Evolutionary conservation across 1,140 invertebrate species (phyloP).

Genomic region (Apis florea): DNA sequence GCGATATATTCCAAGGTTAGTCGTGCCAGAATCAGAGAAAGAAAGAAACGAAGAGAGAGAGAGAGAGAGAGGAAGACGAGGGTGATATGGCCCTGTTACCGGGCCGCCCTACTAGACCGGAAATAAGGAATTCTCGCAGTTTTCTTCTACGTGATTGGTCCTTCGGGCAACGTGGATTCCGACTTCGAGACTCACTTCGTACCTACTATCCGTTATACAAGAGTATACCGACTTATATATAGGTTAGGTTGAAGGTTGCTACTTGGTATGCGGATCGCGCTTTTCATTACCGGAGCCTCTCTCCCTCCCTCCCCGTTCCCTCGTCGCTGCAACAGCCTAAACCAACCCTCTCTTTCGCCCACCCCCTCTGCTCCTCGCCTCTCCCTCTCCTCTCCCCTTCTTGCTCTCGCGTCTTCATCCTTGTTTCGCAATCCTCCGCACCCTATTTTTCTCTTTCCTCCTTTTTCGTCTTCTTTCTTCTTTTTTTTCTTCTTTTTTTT

Average conservation of each 20-base stretch:
- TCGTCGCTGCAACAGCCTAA: constrained; percentile 79
- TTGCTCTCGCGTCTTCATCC: constrained; percentile 27
- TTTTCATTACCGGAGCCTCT: constrained; percentile 81
- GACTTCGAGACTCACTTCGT: constrained; percentile 59
- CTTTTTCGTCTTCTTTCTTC: background rate
- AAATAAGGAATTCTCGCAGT: constrained; percentile 62
- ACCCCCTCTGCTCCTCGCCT: constrained; percentile 58
- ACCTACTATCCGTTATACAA: constrained; percentile 70
- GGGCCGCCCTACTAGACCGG: constrained; percentile 23
- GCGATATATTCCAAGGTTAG: constrained; percentile 18
- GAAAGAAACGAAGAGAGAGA: background rate
- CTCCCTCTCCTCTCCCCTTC: constrained; percentile 48
- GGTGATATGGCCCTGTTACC: background rate
- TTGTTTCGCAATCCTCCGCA: constrained; percentile 5
- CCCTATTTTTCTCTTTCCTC: background rate
- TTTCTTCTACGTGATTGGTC: constrained; percentile 61
- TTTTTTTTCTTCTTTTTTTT: background rate
- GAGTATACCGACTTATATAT: constrained; percentile 68
- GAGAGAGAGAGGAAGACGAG: background rate
- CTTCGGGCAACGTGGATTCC: constrained; percentile 58
- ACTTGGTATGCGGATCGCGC: constrained; percentile 81
- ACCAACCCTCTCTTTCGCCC: constrained; percentile 74
- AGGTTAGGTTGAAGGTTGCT: constrained; percentile 77
- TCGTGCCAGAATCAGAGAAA: background rate
- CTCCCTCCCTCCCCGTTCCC: constrained; percentile 61